Conservation (phyloP, 2,888 invertebrate genomes). For the Lamellibrachia satsuma region DNA sequence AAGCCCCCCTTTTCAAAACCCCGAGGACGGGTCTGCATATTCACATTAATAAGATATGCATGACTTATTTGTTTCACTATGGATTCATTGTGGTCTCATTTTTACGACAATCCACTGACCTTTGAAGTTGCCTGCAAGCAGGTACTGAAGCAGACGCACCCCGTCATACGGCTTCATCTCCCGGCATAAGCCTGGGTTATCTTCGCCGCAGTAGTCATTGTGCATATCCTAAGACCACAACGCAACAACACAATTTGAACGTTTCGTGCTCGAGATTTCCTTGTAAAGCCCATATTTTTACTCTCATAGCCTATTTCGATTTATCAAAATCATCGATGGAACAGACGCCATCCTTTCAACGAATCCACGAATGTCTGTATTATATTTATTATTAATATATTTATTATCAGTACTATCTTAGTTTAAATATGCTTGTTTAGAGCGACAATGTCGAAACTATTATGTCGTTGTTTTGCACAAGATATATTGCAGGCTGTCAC, state of each 20-base stretch:
- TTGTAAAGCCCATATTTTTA: no score
- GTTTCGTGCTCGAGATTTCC: neutral
- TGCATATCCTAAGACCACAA: constrained; percentile 75
- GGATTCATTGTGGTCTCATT: neutral
- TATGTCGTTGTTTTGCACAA: no score
- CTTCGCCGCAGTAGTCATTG: constrained; percentile 75
- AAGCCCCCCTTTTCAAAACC: no score
- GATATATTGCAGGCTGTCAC: no score
- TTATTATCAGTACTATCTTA: no score
- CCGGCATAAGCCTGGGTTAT: constrained; percentile 79
- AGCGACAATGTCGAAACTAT: no score
- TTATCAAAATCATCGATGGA: no score
- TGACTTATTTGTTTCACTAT: neutral
- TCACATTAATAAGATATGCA: neutral
- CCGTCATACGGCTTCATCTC: constrained; percentile 92
- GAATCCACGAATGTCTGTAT: no score
- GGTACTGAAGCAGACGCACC: constrained; percentile 81
- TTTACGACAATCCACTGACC: constrained; percentile 73
- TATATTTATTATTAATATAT: no score
- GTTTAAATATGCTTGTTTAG: no score
- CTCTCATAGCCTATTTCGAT: no score
- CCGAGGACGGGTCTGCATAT: neutral
- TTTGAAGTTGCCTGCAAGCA: constrained; percentile 85
- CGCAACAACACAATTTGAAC: neutral
- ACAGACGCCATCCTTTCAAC: no score